Conservation (phyloP, 2,113 vertebrate genomes). For the Pelusios castaneus region DNA sequence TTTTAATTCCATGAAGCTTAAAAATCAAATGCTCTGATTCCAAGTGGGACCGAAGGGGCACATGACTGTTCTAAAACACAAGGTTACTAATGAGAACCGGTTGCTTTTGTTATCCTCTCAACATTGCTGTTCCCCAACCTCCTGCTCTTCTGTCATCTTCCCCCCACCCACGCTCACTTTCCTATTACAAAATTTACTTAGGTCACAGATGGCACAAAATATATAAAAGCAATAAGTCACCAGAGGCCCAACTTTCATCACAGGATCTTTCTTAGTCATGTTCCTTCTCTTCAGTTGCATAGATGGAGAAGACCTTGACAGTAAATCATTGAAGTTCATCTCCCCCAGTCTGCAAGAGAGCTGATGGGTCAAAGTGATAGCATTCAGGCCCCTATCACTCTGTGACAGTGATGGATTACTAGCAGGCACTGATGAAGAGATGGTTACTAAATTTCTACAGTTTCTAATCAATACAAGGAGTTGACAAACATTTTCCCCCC, state of each 20-base stretch:
- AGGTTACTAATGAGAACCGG: background rate
- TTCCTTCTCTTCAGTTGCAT: background rate
- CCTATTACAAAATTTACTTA: background rate
- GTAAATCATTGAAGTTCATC: conserved; percentile 1
- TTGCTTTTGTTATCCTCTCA: background rate
- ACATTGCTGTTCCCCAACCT: no score
- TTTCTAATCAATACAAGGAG: background rate
- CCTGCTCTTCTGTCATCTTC: no score
- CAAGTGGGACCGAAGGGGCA: background rate
- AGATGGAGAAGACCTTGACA: background rate
- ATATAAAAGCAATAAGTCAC: background rate
- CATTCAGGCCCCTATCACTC: background rate
- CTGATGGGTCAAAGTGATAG: background rate
- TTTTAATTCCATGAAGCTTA: background rate
- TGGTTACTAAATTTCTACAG: background rate
- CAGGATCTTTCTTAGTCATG: background rate
- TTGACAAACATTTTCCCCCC: background rate
- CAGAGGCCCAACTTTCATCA: background rate
- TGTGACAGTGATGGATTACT: background rate
- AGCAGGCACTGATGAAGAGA: background rate
- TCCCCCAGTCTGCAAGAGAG: background rate
- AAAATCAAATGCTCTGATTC: background rate
- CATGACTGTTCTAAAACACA: background rate
- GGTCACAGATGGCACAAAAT: background rate
- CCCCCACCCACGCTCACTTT: background rate